Evolutionary conservation across 2,888 invertebrate species (phyloP), one percentile per base, ranked within the genome.

Genomic region (Lymantria dispar): DNA sequence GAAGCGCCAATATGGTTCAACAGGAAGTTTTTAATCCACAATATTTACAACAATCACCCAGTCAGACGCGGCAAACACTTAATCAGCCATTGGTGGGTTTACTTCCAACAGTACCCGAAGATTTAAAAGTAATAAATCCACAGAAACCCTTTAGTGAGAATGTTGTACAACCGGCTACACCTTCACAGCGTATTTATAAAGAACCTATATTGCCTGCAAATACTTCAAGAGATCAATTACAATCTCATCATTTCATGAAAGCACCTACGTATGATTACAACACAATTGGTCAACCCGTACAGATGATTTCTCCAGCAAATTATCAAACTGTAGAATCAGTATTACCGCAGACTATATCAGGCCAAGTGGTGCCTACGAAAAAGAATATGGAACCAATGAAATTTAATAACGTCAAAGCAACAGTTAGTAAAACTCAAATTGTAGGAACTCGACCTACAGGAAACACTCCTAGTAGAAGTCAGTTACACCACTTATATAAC

Each of bases 221-320:
- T 50, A 78, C 68, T 39, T 74, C 80, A 31, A 76, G 56, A 48
- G 70, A 71, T 56, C 41, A 59, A 12, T 46, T 60, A 31, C 52
- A 55, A 13, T 47, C 60, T 43, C 48, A 59, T 45, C 50, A 63
- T 5, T 44, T 54, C 31, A 22, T 22, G 5, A 49, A 60, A 14
- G 72, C 66, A 41, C 61, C 57, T 1, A 54, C 70, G 50, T 64
- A 64, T 30, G 63, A 78, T 8, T 87, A 79, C 52, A 89, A 90
- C 50, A 87, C 87, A n/a, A 70, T 90, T 36, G 90, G 89, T 3
- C 89, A 89, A 56, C 87, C 86, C 22, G 67, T 89, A 29, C 74
- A 87, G 58, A 68, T 80, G 63, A n/a, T 82, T n/a, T 78, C 85
- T 13, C 76, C 78, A 0, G 67, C 66, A 38, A 47, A 70, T 39